A percentile compares a stretch with the other conserved stretches of the same genome.
phyloP scores from a whole-genome alignment of 1,140 invertebrate genomes.

The Anagrus nilaparvatae region DNA sequence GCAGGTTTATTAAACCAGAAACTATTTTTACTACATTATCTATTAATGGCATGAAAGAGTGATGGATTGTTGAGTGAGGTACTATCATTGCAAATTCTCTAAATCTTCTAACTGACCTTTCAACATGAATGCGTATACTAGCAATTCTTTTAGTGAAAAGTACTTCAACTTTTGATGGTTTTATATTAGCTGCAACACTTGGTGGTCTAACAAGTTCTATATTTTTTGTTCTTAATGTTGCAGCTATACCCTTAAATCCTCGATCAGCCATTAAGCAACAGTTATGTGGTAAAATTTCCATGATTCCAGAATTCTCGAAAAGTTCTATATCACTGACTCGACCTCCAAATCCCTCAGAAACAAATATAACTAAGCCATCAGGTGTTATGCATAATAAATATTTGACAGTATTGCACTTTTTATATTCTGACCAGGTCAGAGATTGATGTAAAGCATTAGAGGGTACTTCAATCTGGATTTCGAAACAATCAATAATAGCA shows the following conservation, averaged over 20 bases:
- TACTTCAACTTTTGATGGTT: conserved; percentile 26
- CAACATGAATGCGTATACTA: conserved; percentile 34
- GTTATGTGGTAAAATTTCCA: conserved; percentile 20
- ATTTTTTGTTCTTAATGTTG: conserved; percentile 19
- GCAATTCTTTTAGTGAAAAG: conserved; percentile 31
- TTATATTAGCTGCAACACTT: conserved; percentile 22
- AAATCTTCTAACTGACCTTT: conserved; percentile 29
- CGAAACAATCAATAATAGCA: conserved; percentile 23
- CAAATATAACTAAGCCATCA: conserved; percentile 37
- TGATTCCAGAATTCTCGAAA: conserved; percentile 26
- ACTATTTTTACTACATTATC: conserved; percentile 26
- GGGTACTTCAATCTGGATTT: conserved; percentile 26
- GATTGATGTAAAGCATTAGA: conserved; percentile 18
- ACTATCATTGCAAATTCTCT: conserved; percentile 33
- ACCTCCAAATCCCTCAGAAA: conserved; percentile 35
- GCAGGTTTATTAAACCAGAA: conserved; percentile 26
- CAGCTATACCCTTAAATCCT: conserved; percentile 31
- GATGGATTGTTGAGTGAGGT: conserved; percentile 28
- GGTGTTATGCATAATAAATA: conserved; percentile 36
- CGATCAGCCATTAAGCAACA: conserved; percentile 30
- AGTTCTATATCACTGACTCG: conserved; percentile 28
- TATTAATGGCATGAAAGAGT: conserved; percentile 22
- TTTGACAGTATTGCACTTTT: conserved; percentile 30
- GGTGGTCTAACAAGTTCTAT: conserved; percentile 30
- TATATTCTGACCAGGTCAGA: conserved; percentile 24